These are phyloP conservation scores for Notolabrus celidotus DNA, from an alignment of 2,797 vertebrate species.

Conservation along the genomic window DNA sequence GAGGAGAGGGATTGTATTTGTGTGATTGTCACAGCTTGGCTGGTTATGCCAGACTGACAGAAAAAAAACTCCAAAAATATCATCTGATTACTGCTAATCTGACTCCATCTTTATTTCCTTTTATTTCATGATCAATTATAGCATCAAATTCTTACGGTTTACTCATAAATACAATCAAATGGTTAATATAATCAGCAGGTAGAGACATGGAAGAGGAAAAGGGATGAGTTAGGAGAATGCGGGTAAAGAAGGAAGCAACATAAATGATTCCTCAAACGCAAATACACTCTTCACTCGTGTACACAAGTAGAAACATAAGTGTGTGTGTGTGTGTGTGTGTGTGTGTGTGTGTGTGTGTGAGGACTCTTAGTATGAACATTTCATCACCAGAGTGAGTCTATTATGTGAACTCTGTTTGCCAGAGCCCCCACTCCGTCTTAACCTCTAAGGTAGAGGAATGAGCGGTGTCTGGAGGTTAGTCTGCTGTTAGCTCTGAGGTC, in stretches of 20 bases:
- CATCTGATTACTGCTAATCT: slow-evolving; percentile 33
- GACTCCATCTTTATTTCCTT: not conserved
- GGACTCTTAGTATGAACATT: slow-evolving; percentile 55
- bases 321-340: too few species aligned
- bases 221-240: not conserved
- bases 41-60: slow-evolving; percentile 41
- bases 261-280: slow-evolving; percentile 12
- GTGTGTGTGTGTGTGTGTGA: slow-evolving; percentile 32
- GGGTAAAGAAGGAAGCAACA: not conserved
- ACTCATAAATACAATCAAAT: not conserved
- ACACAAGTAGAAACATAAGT: slow-evolving; percentile 7
- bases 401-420: slow-evolving; percentile 76
- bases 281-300: slow-evolving; percentile 17
- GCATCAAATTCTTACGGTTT: not conserved
- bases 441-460: slow-evolving; percentile 62
- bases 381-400: slow-evolving; percentile 68
- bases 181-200: not conserved
- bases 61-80: slow-evolving; percentile 39
- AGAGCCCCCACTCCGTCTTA: slow-evolving; percentile 40
- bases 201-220: not conserved
- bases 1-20: slow-evolving; percentile 45
- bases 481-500: slow-evolving; percentile 75
- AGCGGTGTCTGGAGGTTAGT: slow-evolving; percentile 65
- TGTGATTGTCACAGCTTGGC: slow-evolving; percentile 67
- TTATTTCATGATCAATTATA: not conserved